Percentiles rank a stretch among this genome's conserved stretches.
Conservation (phyloP, 2,113 vertebrate genomes). For the Empidonax alnorum region DNA sequence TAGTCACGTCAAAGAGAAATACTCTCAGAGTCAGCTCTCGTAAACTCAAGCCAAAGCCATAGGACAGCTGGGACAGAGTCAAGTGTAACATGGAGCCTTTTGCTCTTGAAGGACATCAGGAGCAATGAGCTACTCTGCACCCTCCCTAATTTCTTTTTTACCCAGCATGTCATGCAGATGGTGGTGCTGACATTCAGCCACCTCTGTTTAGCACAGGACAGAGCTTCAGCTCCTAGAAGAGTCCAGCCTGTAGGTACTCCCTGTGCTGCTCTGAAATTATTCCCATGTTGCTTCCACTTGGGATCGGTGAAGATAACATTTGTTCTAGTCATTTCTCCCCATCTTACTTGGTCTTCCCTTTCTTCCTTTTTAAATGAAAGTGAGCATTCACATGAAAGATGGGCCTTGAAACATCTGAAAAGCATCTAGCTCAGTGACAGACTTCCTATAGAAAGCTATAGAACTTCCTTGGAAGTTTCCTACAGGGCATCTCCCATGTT, state of each 20-base stretch:
- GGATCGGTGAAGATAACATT: background rate
- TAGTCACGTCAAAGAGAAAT: background rate
- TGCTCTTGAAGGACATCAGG: background rate
- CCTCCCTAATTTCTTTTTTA: background rate
- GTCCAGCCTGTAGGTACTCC: background rate
- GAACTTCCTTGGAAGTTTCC: background rate
- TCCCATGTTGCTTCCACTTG: background rate
- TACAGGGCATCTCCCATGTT: background rate
- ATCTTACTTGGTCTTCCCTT: background rate
- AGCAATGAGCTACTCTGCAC: background rate
- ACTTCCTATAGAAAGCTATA: background rate
- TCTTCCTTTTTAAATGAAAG: background rate
- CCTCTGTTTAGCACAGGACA: fast-evolving
- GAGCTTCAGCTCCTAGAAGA: background rate
- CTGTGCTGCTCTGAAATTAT: background rate
- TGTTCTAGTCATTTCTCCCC: background rate
- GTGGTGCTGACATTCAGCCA: background rate
- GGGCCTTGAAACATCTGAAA: background rate
- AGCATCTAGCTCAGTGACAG: background rate
- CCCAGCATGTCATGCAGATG: background rate
- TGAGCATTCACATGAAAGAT: background rate
- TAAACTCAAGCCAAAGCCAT: background rate
- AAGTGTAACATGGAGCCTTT: background rate
- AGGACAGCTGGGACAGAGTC: background rate
- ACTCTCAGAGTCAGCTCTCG: background rate